Evolutionary conservation across 2,797 vertebrate species (phyloP), one percentile per base, ranked within the genome.

Genomic region (Eutrigla gurnardus): DNA sequence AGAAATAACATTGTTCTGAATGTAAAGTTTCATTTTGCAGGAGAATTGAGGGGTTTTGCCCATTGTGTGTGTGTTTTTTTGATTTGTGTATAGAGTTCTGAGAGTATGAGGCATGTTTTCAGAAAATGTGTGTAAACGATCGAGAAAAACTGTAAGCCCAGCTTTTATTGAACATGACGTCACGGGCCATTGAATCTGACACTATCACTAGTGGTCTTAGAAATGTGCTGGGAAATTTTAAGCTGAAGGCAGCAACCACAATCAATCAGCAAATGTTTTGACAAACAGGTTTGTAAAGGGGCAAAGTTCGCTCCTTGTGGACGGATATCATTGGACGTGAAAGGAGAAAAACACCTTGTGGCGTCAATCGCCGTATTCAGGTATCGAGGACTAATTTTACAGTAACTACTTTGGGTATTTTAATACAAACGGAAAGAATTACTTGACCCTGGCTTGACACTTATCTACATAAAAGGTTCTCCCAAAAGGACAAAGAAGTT

Each of bases 111-210:
- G n/a, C n/a, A n/a, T n/a, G n/a, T n/a, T n/a, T n/a, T n/a, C n/a
- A n/a, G n/a, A n/a, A n/a, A n/a, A n/a, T n/a, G n/a, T n/a, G n/a
- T n/a, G n/a, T n/a, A n/a, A n/a, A n/a, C n/a, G n/a, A n/a, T n/a
- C n/a, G n/a, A n/a, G n/a, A n/a, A n/a, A n/a, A n/a, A n/a, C n/a
- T n/a, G n/a, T n/a, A 85, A 61, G 74, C 59, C 63, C 50, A 32
- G 60, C 52, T 70, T 65, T 83, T 83, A 87, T 79, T 78, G 80
- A 82, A 77, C 67, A 4, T 75, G 83, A 78, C 32, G 40, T 61
- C 66, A 78, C 13, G 37, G 78, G 54, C 65, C 72, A 82, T 81
- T 77, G 75, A 75, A n/a, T 59, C 45, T 42, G 78, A 80, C 77
- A 70, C 78, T 75, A 79, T 62, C 39, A 65, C 78, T 66, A 59